These are phyloP conservation scores for Deilephila elpenor DNA, from an alignment of 2,888 invertebrate genomes.

Conservation along the genomic window DNA sequence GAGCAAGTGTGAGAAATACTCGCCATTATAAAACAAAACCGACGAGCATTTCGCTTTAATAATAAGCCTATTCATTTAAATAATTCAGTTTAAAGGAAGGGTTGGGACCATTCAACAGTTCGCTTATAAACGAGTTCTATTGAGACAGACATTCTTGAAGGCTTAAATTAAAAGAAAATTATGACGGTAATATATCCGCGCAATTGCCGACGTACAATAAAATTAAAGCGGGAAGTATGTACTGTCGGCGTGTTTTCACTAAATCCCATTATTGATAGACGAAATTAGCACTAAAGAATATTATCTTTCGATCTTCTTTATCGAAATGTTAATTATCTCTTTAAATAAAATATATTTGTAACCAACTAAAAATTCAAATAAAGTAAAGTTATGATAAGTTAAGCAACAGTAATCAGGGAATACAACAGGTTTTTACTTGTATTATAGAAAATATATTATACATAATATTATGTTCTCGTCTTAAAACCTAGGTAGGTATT, in stretches of 20 bases:
- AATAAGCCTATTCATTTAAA: constrained; percentile 68
- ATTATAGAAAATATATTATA: too few species aligned
- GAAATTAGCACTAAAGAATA: constrained; percentile 6
- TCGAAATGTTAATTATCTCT: not conserved
- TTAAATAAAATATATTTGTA: not conserved
- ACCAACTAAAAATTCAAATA: too few species aligned
- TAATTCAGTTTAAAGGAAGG: constrained; percentile 55
- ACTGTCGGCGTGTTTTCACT: not conserved
- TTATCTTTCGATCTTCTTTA: not conserved
- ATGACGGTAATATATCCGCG: constrained; percentile 12
- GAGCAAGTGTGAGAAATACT: constrained; percentile 27
- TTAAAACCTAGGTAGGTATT: too few species aligned
- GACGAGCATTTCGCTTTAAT: constrained; percentile 40
- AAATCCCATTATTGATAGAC: not conserved
- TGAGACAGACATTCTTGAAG: constrained; percentile 24
- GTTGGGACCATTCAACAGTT: constrained; percentile 31
- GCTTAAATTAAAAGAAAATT: constrained; percentile 24
- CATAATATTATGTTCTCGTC: too few species aligned
- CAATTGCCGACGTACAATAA: constrained; percentile 2
- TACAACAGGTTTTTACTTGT: too few species aligned
- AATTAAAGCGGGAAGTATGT: not conserved
- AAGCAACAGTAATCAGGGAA: too few species aligned
- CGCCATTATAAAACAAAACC: constrained; percentile 22
- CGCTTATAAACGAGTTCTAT: constrained; percentile 25
- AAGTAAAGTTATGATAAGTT: too few species aligned